Evolutionary conservation across 2,888 invertebrate genomes (phyloP), one percentile per base, ranked within the genome.

Genomic region (Drosophila dives): DNA sequence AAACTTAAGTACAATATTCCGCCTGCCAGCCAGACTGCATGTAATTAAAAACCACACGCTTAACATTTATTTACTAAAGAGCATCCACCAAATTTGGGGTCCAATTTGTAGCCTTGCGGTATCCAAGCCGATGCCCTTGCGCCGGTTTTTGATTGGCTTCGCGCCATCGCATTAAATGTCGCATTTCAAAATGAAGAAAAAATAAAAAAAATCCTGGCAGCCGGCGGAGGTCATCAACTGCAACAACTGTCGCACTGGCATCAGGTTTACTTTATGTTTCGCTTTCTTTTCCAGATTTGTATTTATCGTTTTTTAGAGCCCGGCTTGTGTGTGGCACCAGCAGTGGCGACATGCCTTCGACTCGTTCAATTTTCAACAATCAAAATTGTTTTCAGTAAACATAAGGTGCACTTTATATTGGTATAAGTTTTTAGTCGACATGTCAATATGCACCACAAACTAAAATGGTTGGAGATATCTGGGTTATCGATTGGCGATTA

Each of bases 81-180:
- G 76, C 64, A 65, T 72, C 67, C 74, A 72, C 62, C 58, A 65
- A 80, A 62, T 17, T 64, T 64, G 40, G 66, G 72, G 68, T 60
- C 64, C 72, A 77, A 66, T 66, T 76, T 64, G 45, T 17, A 56
- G 62, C 55, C 68, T 56, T 68, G 61, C 58, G 32, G 29, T 23
- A 34, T 49, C 49, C 79, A 80, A 76, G 79, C 79, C 83, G 83
- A 71, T 86, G 88, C 80, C 75, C 54, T 49, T 64, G 60, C 61
- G 53, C 49, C 90, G 77, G 92, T 83, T 90, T 86, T 91, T 91
- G 81, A 90, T 91, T 90, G 91, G 92, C 91, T 91, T 91, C 91
- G 87, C 84, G 88, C 82, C 78, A 17, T 23, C 73, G 77, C 73
- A 66, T 75, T 60, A 72, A 84, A 68, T 81, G 67, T 75, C 81